Conservation (phyloP, 1,140 invertebrate species). For the Agrilus planipennis region DNA sequence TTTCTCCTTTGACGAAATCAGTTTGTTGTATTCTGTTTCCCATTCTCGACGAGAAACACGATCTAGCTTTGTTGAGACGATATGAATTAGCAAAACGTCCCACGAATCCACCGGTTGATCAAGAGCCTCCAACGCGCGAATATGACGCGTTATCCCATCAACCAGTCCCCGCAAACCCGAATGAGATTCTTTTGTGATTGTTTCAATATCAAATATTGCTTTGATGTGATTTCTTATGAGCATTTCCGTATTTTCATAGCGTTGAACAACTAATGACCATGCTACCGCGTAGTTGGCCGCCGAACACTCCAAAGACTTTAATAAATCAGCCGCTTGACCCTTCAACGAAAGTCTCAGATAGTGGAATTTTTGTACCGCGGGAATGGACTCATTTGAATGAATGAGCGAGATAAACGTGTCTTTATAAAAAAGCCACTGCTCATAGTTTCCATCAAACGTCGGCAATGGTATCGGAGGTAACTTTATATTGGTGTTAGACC, state of each 20-base stretch:
- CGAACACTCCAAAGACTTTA: slow-evolving; percentile 14
- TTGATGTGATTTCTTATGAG: slow-evolving; percentile 11
- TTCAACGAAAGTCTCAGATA: slow-evolving; percentile 19
- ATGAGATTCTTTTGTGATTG: slow-evolving; percentile 6
- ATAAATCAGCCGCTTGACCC: slow-evolving; percentile 14
- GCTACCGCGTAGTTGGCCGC: slow-evolving; percentile 6
- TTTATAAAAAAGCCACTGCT: slow-evolving; percentile 17
- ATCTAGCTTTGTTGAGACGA: slow-evolving; percentile 11
- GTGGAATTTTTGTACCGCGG: slow-evolving; percentile 21
- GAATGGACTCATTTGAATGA: slow-evolving; percentile 13
- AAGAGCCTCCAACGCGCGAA: slow-evolving; percentile 12
- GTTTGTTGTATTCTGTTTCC: too few species aligned
- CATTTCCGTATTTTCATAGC: slow-evolving; percentile 10
- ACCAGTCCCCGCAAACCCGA: slow-evolving; percentile 7
- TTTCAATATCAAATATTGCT: slow-evolving; percentile 8
- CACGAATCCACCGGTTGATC: slow-evolving; percentile 12
- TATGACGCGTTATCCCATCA: slow-evolving; percentile 10
- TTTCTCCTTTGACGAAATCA: too few species aligned
- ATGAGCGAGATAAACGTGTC: slow-evolving; percentile 18
- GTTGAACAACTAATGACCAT: slow-evolving; percentile 5
- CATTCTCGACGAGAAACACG: slow-evolving; percentile 7
- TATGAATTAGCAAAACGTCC: slow-evolving; percentile 13
- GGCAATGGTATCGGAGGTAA: too few species aligned
- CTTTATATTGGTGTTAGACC: too few species aligned
- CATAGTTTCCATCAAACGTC: too few species aligned